Evolutionary conservation across 2,888 invertebrate genomes (phyloP).

Genomic region (Ecdyonurus torrentis): DNA sequence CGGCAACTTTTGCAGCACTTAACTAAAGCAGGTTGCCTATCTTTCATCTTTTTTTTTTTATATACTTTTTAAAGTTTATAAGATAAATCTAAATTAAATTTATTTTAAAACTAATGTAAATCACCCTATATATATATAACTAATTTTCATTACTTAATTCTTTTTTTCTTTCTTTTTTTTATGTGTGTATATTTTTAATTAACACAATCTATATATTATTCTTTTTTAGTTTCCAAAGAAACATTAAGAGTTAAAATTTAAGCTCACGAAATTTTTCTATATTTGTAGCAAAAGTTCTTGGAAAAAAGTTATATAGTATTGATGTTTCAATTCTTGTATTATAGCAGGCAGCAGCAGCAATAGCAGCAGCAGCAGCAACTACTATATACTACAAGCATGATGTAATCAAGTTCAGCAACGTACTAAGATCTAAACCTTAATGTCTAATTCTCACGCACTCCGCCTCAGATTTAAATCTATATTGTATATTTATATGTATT

Average conservation of each 20-base stretch:
- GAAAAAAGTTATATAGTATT: neutral
- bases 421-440: neutral
- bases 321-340: neutral
- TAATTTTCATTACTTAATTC: neutral
- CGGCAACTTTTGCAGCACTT: no score
- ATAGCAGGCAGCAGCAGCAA: neutral
- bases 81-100: no score
- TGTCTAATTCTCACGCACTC: conserved; percentile 2
- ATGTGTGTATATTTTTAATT: neutral
- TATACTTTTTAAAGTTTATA: no score
- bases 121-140: no score
- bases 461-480: conserved; percentile 1
- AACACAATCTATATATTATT: neutral
- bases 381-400: neutral
- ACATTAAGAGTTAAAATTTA: neutral
- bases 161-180: neutral
- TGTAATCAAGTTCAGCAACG: neutral
- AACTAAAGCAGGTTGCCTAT: no score
- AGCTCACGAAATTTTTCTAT: no score
- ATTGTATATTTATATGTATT: neutral
- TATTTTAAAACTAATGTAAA: no score
- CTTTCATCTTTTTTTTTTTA: no score
- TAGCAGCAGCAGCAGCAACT: neutral
- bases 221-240: neutral
- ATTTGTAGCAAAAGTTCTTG: neutral